A percentile compares a stretch with the other conserved stretches of the same genome.
Evolutionary conservation across 2,113 vertebrate species (phyloP).

Genomic region (Rhea americana): DNA sequence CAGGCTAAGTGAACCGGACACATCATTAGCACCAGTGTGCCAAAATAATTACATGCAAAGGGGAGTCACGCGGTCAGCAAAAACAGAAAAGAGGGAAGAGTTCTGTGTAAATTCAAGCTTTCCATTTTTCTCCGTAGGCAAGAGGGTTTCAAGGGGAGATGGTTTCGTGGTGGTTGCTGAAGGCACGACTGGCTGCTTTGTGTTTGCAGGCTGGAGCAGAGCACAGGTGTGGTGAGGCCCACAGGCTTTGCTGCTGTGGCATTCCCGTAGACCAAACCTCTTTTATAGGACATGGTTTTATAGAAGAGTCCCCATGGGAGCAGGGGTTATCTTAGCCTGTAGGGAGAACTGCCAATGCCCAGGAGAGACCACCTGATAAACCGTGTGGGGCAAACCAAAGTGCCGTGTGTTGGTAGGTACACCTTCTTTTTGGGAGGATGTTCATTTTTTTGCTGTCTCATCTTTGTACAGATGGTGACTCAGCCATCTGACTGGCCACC

Average conservation of each 20-base stretch:
- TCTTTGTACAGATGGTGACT: background rate
- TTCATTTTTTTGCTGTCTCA: accelerated
- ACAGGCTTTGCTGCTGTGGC: background rate
- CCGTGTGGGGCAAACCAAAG: background rate
- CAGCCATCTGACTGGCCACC: background rate
- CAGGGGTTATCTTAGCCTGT: background rate
- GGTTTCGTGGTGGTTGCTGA: background rate
- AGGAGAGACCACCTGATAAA: background rate
- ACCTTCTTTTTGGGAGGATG: background rate
- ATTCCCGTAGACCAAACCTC: accelerated
- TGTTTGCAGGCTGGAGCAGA: background rate
- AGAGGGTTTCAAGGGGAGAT: background rate
- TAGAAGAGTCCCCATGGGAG: background rate
- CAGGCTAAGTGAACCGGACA: constrained; percentile 48
- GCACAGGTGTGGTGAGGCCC: background rate
- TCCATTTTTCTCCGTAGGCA: background rate
- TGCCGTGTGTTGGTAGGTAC: accelerated
- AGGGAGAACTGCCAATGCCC: background rate
- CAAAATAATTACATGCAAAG: constrained; percentile 37
- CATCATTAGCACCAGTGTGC: constrained; percentile 42
- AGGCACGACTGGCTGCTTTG: accelerated
- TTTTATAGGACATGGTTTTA: background rate
- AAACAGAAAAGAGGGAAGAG: background rate
- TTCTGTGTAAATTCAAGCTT: background rate
- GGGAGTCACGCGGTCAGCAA: constrained; percentile 25